Evolutionary conservation across 2,888 invertebrate genomes (phyloP).

Genomic region (Drosophila pegasa): DNA sequence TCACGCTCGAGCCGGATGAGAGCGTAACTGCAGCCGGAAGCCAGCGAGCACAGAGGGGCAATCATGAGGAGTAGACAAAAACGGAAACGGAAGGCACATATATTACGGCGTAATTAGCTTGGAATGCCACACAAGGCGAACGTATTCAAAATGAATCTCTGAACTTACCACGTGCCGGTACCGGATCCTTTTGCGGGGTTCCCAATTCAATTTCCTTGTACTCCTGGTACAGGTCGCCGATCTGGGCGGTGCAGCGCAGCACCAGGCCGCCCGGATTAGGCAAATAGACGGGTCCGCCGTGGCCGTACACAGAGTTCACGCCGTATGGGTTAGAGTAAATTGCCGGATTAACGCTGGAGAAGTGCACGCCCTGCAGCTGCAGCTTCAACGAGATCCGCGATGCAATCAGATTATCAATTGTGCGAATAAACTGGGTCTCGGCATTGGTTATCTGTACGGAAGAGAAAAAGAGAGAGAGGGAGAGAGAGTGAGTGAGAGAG

Average conservation of each 20-base stretch:
- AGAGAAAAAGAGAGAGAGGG: slow-evolving; percentile 11
- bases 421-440: slow-evolving; percentile 83
- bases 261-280: slow-evolving; percentile 87
- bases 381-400: slow-evolving; percentile 83
- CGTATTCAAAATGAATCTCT: slow-evolving; percentile 1
- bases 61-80: slow-evolving; percentile 13
- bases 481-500: slow-evolving; percentile 12
- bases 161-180: slow-evolving; percentile 90
- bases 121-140: slow-evolving; percentile 9
- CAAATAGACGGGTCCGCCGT: slow-evolving; percentile 69
- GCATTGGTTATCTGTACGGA: slow-evolving; percentile 81
- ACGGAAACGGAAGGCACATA: slow-evolving; percentile 59
- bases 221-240: slow-evolving; percentile 89
- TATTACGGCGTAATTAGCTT: slow-evolving; percentile 56
- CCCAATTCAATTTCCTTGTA: slow-evolving; percentile 89
- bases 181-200: slow-evolving; percentile 90
- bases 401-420: slow-evolving; percentile 84
- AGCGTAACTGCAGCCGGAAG: slow-evolving; percentile 78
- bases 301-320: slow-evolving; percentile 74
- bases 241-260: slow-evolving; percentile 90
- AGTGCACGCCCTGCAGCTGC: slow-evolving; percentile 84
- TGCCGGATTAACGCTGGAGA: slow-evolving; percentile 78
- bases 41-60: slow-evolving; percentile 18
- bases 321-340: slow-evolving; percentile 64
- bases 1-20: slow-evolving; percentile 82